Evolutionary conservation across 2,888 invertebrate genomes (phyloP).

Genomic region (Asteroscopus sphinx): DNA sequence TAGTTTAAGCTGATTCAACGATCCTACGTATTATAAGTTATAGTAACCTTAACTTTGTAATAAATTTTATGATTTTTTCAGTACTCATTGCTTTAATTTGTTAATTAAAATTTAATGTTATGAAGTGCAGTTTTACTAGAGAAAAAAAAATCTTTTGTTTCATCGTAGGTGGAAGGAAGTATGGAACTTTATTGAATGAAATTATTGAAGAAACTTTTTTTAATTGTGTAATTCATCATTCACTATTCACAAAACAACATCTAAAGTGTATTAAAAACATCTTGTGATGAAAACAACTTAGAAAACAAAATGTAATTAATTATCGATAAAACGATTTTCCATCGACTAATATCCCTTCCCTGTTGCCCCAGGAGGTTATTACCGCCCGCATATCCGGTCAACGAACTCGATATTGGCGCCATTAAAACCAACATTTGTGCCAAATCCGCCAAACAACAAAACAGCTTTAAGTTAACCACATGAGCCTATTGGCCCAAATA

Average conservation of each 20-base stretch:
- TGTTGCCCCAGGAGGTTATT: conserved; percentile 68
- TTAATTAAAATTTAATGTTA: neutral
- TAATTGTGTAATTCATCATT: no score
- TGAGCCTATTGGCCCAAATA: conserved; percentile 37
- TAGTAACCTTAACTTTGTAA: neutral
- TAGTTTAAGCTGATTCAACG: conserved; percentile 13
- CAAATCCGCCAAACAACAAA: conserved; percentile 13
- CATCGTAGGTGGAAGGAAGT: no score
- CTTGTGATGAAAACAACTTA: neutral
- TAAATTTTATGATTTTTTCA: conserved; percentile 3
- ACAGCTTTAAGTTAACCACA: conserved; percentile 3
- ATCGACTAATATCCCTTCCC: conserved; percentile 57
- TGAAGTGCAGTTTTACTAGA: no score
- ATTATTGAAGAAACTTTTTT: no score
- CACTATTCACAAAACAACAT: no score
- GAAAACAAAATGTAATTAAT: conserved; percentile 40
- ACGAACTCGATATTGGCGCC: conserved; percentile 56
- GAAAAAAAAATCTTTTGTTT: no score
- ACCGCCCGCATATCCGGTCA: conserved; percentile 69
- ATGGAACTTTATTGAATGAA: no score
- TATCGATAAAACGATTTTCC: conserved; percentile 54
- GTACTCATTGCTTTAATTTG: neutral
- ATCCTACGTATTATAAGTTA: conserved; percentile 12
- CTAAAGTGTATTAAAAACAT: no score
- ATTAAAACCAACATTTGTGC: conserved; percentile 36